phyloP scores from a whole-genome alignment of 2,888 invertebrate genomes.

The Hartigia nigra region DNA sequence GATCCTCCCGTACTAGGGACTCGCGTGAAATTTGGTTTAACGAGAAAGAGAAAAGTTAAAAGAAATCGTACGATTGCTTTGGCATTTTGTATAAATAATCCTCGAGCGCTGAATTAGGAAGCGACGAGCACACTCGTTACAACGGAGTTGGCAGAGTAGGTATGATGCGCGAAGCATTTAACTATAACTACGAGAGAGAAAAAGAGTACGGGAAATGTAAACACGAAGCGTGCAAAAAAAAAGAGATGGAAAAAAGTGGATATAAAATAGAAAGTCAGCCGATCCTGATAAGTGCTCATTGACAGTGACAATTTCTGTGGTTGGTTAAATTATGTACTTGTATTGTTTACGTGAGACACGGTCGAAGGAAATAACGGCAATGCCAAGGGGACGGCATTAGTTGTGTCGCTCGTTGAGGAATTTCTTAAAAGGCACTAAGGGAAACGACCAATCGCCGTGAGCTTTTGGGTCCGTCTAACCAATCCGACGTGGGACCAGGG shows the following conservation, averaged over 20 bases:
- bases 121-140: background rate
- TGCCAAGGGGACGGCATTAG: background rate
- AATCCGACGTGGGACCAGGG: conserved; percentile 7
- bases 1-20: background rate
- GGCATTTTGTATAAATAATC: background rate
- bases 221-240: too few species aligned
- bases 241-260: background rate
- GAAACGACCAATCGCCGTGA: conserved; percentile 6
- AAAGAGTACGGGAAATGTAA: background rate
- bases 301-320: background rate
- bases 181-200: background rate
- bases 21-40: background rate
- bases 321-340: background rate
- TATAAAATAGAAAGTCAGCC: background rate
- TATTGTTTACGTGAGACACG: background rate
- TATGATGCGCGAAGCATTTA: background rate
- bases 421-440: background rate
- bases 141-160: background rate
- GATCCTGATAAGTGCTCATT: background rate
- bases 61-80: background rate
- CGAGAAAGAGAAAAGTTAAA: background rate
- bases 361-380: background rate
- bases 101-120: background rate
- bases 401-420: background rate
- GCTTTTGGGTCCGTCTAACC: conserved; percentile 10